Base-by-base conservation (phyloP, 2,113 vertebrate genomes). In the Hydrochoerus hydrochaeris region DNA sequence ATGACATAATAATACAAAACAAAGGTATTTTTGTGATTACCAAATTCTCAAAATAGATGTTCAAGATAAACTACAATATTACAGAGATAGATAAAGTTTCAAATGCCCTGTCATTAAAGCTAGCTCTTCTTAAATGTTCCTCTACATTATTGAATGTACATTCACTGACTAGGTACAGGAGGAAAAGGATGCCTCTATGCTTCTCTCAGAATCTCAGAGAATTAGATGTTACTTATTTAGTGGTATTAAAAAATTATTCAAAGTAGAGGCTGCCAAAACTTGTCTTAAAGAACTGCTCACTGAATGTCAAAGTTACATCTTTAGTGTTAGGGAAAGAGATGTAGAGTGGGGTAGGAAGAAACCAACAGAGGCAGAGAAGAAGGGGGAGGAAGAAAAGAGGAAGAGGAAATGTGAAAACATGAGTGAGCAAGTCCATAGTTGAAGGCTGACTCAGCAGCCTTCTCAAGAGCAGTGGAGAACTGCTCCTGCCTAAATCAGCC, bases 391-490 rank as follows among this genome's bases (percentile, higher is more conserved):
- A 35, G 44, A 24, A 17, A 35, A n/a, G 6, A 87, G 63, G 30
- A 75, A 9, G 28, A 60, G 38, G 38, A 22, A 20, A 30, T 5
- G 4, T 7, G 49, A 17, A 38, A 35, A 60, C 26, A 30, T 11
- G 67, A 46, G 22, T 0, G 24, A 90, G 26, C 0, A 7, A 58
- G 35, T 24, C 57, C 49, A 30, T 63, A 54, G 20, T 11, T 71
- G 60, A 71, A 78, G 30, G 24, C 46, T 58, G 71, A 85, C 44
- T 69, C 52, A 67, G 58, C 10, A n/a, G 44, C 44, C 22, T 80
- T 11, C 46, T 41, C 71, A n/a, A n/a, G n/a, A n/a, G n/a, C n/a
- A n/a, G n/a, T n/a, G n/a, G 80, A 97, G 75, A 96, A 84, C 22
- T 38, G 44, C 12, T 80, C 28, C 46, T 84, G 35, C 26, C 78